Evolutionary conservation across 92 coral and sea anemone genomes (phyloP), one percentile per base, ranked within the genome.

Genomic region (Micromussa lordhowensis): DNA sequence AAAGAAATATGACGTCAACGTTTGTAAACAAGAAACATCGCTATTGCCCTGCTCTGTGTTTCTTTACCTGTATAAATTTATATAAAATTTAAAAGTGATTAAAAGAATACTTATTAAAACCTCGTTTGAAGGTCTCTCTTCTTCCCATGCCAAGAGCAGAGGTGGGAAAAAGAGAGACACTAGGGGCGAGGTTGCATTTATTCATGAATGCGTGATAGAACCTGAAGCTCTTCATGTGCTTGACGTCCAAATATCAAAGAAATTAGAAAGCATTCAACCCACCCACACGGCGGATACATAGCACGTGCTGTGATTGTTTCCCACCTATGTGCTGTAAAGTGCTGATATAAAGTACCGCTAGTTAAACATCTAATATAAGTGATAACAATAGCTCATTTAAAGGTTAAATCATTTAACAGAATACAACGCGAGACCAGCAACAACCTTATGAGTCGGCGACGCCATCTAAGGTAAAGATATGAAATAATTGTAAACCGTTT

Each of bases 381-480:
- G 51, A 73, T 72, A n/a, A 40, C 57, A 76, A 76, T 85, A 75
- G 19, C 66, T 86, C 63, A 86, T 51, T 64, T 59, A 38, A 59
- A 71, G 34, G 75, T 40, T 77, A 64, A 77, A 77, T 86, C 77
- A 54, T 86, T 86, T 86, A 24, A 48, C 77, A 77, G 89, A 78
- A 30, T 44, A 77, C 83, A 78, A 49, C 31, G 89, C 49, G 68
- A 77, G 75, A 64, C 29, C 82, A 44, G 49, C 53, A 31, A 68
- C 75, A 30, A 77, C 83, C 31, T 77, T 38, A 86, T 86, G 89
- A 86, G 82, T 86, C 75, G 83, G 24, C 44, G 89, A 77, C 89
- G 89, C 12, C 30, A 63, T 28, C 18, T 86, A 38, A 86, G 83
- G 83, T 86, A 86, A 86, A 38, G 38, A 30, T 21, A 10, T 54